Evolutionary conservation across 1,140 invertebrate genomes (phyloP).

Genomic region (Pissodes strobi): DNA sequence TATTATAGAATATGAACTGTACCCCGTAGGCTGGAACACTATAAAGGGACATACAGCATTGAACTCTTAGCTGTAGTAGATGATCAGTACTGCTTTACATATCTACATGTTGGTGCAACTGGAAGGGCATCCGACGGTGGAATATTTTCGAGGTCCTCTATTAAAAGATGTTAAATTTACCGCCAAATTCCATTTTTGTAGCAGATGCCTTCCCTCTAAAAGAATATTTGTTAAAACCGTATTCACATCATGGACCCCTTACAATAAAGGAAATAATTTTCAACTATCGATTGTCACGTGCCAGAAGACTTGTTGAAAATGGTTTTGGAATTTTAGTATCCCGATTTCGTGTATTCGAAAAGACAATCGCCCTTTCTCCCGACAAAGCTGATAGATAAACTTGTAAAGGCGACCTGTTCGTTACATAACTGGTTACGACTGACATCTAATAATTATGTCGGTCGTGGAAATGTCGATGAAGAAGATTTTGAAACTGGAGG

Average conservation of each 20-base stretch:
- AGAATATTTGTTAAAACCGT: constrained; percentile 20
- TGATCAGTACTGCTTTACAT: constrained; percentile 2
- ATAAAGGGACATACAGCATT: constrained; percentile 4
- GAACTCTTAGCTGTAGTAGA: background rate
- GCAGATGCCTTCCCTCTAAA: constrained; percentile 9
- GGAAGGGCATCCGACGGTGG: too few relatives aligned
- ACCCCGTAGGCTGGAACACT: too few relatives aligned
- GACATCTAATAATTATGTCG: too few relatives aligned
- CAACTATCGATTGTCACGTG: constrained; percentile 3
- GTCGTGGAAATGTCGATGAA: too few relatives aligned
- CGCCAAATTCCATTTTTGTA: constrained; percentile 4
- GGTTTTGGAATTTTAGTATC: background rate
- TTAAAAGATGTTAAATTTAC: background rate
- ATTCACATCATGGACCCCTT: constrained; percentile 18
- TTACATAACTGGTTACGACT: too few relatives aligned
- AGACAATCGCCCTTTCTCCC: background rate
- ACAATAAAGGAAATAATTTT: constrained; percentile 20
- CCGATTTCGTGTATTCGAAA: background rate
- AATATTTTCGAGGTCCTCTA: background rate
- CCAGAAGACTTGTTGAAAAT: background rate
- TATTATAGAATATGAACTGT: too few relatives aligned
- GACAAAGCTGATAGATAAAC: too few relatives aligned
- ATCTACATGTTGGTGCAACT: too few relatives aligned
- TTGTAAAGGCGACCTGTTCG: too few relatives aligned
- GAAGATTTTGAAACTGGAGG: too few relatives aligned